A percentile compares a stretch with the other conserved stretches of the same genome.
Conservation (phyloP, 2,888 invertebrate species). For the Lasioglossum morio region DNA sequence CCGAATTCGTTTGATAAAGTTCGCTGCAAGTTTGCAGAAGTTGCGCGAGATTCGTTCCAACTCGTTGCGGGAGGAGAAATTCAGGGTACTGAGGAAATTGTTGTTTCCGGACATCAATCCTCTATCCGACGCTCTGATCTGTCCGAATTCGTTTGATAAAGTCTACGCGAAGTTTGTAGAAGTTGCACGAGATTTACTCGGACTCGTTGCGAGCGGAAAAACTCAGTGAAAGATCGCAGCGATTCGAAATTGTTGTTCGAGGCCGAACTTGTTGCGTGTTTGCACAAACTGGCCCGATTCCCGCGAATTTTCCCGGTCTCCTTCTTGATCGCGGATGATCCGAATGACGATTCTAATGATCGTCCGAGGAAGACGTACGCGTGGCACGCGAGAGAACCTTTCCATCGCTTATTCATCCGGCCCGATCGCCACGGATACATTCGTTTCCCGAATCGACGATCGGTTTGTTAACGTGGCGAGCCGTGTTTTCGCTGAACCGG, state of each 20-base stretch:
- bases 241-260: neutral
- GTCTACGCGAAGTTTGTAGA: no score
- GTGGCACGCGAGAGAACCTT: constrained; percentile 26
- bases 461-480: constrained; percentile 29
- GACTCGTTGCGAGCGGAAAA: neutral
- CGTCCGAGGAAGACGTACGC: constrained; percentile 19
- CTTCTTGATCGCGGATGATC: neutral
- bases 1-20: neutral
- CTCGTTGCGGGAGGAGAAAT: neutral
- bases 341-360: constrained; percentile 9
- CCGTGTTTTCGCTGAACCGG: constrained; percentile 22
- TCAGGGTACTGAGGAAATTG: no score
- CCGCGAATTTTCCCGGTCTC: neutral
- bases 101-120: no score
- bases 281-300: constrained; percentile 52
- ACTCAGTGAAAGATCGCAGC: neutral
- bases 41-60: neutral
- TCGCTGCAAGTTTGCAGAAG: neutral
- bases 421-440: constrained; percentile 27
- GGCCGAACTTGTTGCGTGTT: constrained; percentile 68
- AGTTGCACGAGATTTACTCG: neutral
- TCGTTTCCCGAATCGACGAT: constrained; percentile 37
- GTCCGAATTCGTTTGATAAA: no score
- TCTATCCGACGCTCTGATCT: no score
- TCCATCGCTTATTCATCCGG: constrained; percentile 36